These are phyloP conservation scores for Lamellibrachia columna DNA, from an alignment of 2,888 invertebrate species.

Conservation along the genomic window DNA sequence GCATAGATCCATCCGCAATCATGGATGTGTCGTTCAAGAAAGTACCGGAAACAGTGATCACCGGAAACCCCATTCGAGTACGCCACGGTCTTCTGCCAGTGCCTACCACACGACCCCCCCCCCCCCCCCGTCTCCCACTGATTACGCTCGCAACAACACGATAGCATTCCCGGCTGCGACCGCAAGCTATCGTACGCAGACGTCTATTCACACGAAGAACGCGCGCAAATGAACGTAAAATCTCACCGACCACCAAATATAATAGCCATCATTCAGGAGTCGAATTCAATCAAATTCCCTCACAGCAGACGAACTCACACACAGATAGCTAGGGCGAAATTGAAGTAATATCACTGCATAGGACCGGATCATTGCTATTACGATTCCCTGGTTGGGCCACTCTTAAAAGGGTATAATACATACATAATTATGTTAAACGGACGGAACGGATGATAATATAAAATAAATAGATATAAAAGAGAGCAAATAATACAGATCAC, in stretches of 20 bases:
- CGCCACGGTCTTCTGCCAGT: neutral
- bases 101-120: neutral
- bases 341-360: slow-evolving; percentile 3
- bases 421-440: neutral
- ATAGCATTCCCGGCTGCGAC: neutral
- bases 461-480: neutral
- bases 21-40: neutral
- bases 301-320: neutral
- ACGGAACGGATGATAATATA: neutral
- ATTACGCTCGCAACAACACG: neutral
- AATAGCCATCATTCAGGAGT: neutral
- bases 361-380: neutral
- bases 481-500: neutral
- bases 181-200: neutral
- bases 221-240: neutral
- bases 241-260: neutral
- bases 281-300: neutral
- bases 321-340: neutral
- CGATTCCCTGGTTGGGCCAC: neutral
- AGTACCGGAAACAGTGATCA: neutral
- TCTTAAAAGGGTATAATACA: neutral
- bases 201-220: neutral
- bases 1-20: neutral
- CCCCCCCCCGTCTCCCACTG: neutral
- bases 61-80: neutral